Percentiles rank a stretch among this genome's conserved stretches.
Evolutionary conservation across 2,888 invertebrate species (phyloP).

Genomic region (Nephrotoma appendiculata): DNA sequence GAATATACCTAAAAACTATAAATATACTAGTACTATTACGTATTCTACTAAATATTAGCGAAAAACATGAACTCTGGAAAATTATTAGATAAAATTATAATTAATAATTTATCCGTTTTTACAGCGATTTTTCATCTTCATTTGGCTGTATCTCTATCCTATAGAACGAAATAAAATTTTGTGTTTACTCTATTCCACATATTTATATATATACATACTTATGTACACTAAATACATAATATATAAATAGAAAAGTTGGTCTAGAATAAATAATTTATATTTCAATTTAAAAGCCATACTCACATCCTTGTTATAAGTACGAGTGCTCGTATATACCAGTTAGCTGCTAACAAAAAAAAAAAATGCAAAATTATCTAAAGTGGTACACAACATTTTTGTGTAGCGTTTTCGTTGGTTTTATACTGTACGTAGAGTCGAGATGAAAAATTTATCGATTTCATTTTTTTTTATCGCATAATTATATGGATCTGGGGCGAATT

Average conservation of each 20-base stretch:
- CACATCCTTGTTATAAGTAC: background rate
- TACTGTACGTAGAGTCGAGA: background rate
- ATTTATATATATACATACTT: too few species aligned
- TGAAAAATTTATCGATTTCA: background rate
- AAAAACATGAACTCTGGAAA: too few species aligned
- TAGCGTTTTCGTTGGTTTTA: background rate
- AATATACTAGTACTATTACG: too few species aligned
- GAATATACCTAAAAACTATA: too few species aligned
- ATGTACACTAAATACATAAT: background rate
- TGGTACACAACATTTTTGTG: background rate
- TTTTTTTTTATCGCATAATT: background rate
- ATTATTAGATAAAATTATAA: too few species aligned
- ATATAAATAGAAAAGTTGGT: background rate
- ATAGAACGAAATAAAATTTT: too few species aligned
- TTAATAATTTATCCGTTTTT: too few species aligned
- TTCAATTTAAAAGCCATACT: background rate
- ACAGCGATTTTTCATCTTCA: too few species aligned
- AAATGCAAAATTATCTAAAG: background rate
- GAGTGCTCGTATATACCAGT: background rate
- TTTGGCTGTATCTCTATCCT: too few species aligned
- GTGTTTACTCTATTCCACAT: too few species aligned
- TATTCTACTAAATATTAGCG: too few species aligned
- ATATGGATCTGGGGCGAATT: background rate
- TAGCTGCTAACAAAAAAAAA: background rate
- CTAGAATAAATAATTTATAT: background rate